These are phyloP conservation scores for Macroglossus sobrinus DNA, from an alignment of 2,113 vertebrate genomes.

Conservation along the genomic window DNA sequence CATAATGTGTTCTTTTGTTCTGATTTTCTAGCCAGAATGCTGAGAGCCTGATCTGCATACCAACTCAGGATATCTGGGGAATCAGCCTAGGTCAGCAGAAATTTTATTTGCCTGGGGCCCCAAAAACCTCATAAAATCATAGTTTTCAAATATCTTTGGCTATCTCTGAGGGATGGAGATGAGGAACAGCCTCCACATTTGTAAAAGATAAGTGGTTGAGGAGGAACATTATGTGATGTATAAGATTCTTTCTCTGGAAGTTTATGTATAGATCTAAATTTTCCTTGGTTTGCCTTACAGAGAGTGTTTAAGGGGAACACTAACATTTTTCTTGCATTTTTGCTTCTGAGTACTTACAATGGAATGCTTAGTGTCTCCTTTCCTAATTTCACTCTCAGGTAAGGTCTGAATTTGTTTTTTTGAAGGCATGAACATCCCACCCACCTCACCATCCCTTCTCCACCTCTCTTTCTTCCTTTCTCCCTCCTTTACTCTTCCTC, in stretches of 20 bases:
- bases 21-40: not conserved
- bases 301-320: not conserved
- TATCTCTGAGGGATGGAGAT: not conserved
- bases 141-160: slow-evolving; percentile 24
- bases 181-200: not conserved
- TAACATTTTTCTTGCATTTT: not conserved
- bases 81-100: slow-evolving; percentile 2
- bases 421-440: not conserved
- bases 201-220: not conserved
- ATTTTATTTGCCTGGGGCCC: slow-evolving; percentile 3
- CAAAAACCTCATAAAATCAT: slow-evolving; percentile 25
- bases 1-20: not conserved
- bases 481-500: not conserved
- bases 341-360: not conserved
- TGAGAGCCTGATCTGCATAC: not conserved
- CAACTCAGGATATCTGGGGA: not conserved
- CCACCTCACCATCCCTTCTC: not conserved
- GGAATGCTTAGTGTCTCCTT: not conserved
- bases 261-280: not conserved
- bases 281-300: not conserved
- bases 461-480: not conserved
- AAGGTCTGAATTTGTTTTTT: not conserved
- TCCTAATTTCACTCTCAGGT: not conserved
- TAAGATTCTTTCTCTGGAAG: slow-evolving; percentile 23
- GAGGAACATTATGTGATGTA: not conserved